Conservation (phyloP, 2,113 vertebrate genomes). For the Pontoporia blainvillei region DNA sequence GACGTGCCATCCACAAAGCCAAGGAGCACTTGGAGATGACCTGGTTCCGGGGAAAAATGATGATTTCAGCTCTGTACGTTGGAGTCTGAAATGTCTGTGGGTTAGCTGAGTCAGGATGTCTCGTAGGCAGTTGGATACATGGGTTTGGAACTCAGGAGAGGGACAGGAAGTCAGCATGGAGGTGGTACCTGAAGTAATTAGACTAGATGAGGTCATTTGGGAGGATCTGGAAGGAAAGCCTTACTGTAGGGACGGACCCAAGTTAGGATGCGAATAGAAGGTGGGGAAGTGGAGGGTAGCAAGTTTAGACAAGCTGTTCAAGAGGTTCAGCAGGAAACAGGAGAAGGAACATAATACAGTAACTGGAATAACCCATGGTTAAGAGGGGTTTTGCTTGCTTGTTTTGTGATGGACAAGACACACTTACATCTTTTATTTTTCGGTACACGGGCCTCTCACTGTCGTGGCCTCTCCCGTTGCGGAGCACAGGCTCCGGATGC, state of each 20-base stretch:
- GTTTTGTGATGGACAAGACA: neutral
- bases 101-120: neutral
- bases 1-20: neutral
- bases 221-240: neutral
- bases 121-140: neutral
- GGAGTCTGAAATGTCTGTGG: neutral
- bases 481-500: too few species aligned
- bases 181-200: conserved; percentile 1
- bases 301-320: conserved; percentile 53
- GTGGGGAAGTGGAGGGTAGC: neutral
- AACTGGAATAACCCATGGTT: neutral
- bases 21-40: neutral
- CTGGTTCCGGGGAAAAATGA: neutral
- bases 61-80: neutral
- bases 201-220: conserved; percentile 37
- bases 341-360: neutral
- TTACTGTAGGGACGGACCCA: conserved; percentile 11
- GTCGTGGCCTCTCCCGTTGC: too few species aligned
- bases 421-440: neutral
- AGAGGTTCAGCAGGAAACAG: conserved; percentile 2
- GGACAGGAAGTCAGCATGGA: neutral
- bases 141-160: neutral
- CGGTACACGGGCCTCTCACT: too few species aligned
- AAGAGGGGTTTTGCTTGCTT: neutral
- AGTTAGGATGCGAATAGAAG: neutral